Base-by-base conservation (phyloP, 2,113 vertebrate species). In the Pachycephala philippinensis region DNA sequence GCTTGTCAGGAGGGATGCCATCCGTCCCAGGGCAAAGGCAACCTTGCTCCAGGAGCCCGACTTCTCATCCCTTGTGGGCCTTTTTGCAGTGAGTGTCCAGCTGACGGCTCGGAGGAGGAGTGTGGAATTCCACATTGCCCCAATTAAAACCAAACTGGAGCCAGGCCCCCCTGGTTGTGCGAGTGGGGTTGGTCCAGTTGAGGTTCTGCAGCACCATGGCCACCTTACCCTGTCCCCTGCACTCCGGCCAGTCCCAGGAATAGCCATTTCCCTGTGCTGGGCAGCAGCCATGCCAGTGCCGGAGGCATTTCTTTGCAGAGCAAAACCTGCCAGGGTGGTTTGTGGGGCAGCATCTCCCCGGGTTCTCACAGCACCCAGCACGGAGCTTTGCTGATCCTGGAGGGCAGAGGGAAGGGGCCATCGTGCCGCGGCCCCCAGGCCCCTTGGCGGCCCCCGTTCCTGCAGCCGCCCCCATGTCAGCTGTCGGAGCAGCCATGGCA, bases 401-500 rank as follows among this genome's bases (percentile, higher is more conserved):
- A 47, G 53, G 72, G 74, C 65, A 31, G 35, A 64, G 44, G 54
- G 72, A 64, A 31, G 40, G 53, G 53, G 20, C 50, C 3, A 0
- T 5, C 0, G 4, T 47, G 49, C 35, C 3, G 1, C 1, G 0
- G 45, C 33, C 65, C 72, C 75, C 78, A 2, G 27, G 61, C 70
- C 22, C 45, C 72, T 42, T 3, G 1, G 4, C 0, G 9, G 86
- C 78, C 79, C 54, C 50, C 15, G 17, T 3, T 7, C 19, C 63
- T 40, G 77, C 60, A 5, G 78, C 94, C 69, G 1, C 40, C 84
- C 93, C 88, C 47, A 11, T 47, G 61, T 93, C 97, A 96, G 96
- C 97, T 94, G 89, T 57, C n/a, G 63, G 87, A 91, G 87, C 87
- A 88, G 96, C 91, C 95, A 75, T 54, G 79, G 86, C 45, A 26